Evolutionary conservation across 2,888 invertebrate genomes (phyloP).

Genomic region (Lacanobia oleracea): DNA sequence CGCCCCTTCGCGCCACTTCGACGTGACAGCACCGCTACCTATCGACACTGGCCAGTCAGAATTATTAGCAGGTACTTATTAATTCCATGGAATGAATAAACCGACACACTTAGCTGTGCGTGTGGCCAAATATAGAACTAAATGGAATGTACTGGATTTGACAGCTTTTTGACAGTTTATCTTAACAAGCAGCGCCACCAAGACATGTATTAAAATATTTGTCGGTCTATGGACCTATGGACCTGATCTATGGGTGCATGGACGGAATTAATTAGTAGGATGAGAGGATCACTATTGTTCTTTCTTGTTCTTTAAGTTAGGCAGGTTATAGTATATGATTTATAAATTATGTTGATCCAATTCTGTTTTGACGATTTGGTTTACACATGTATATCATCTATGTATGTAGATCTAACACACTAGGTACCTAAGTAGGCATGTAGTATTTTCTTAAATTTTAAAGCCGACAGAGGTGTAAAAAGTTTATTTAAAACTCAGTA

Average conservation of each 20-base stretch:
- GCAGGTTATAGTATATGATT: neutral
- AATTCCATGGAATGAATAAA: constrained; percentile 17
- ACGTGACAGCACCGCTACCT: constrained; percentile 42
- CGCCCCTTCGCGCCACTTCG: constrained; percentile 31
- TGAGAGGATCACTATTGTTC: neutral
- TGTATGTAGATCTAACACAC: too few species aligned
- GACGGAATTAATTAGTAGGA: constrained; percentile 4
- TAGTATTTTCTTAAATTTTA: too few species aligned
- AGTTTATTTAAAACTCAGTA: too few species aligned
- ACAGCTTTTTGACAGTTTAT: constrained; percentile 37
- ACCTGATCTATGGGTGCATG: too few species aligned
- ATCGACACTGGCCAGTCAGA: constrained; percentile 38
- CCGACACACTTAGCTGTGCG: constrained; percentile 8
- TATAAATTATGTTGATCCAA: neutral
- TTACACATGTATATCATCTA: neutral
- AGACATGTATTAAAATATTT: neutral
- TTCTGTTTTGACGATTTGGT: neutral
- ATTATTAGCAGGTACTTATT: constrained; percentile 15
- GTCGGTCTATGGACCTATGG: constrained; percentile 15
- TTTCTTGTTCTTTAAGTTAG: neutral
- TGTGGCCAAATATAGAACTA: constrained; percentile 38
- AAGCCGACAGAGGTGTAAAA: too few species aligned
- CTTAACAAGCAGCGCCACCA: constrained; percentile 11
- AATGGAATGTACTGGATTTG: constrained; percentile 32
- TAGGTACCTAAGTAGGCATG: too few species aligned